Percentiles rank a stretch among this genome's conserved stretches.
Conservation (phyloP, 2,113 vertebrate species). For the Apodemus speciosus region DNA sequence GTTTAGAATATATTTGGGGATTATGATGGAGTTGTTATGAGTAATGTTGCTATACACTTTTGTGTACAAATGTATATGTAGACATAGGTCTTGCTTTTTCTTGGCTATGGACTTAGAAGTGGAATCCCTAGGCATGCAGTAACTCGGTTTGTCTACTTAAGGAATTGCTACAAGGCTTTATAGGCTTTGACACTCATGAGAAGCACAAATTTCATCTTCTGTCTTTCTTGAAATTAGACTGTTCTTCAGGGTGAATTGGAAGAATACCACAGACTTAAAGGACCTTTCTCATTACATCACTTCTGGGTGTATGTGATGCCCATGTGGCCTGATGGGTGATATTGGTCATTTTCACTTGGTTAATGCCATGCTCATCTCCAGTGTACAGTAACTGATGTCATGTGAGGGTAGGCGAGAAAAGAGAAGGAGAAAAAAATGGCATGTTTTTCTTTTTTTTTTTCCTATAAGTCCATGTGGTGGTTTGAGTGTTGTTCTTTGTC, state of each 20-base stretch:
- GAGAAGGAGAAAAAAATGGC: neutral
- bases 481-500: neutral
- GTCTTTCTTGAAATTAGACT: neutral
- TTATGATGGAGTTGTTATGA: neutral
- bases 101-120: neutral
- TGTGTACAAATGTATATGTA: neutral
- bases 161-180: neutral
- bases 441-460: neutral
- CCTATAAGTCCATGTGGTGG: neutral
- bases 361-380: neutral
- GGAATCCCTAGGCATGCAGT: neutral
- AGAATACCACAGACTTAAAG: neutral
- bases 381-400: neutral
- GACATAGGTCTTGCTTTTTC: neutral
- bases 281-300: neutral
- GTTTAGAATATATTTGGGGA: neutral
- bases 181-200: neutral
- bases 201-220: neutral
- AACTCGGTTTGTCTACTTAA: neutral
- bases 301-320: neutral
- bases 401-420: neutral
- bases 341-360: neutral
- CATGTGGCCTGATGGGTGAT: neutral
- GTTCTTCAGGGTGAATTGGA: neutral
- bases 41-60: neutral